phyloP scores from a whole-genome alignment of 2,797 vertebrate species.

The Scarus forsteni region DNA sequence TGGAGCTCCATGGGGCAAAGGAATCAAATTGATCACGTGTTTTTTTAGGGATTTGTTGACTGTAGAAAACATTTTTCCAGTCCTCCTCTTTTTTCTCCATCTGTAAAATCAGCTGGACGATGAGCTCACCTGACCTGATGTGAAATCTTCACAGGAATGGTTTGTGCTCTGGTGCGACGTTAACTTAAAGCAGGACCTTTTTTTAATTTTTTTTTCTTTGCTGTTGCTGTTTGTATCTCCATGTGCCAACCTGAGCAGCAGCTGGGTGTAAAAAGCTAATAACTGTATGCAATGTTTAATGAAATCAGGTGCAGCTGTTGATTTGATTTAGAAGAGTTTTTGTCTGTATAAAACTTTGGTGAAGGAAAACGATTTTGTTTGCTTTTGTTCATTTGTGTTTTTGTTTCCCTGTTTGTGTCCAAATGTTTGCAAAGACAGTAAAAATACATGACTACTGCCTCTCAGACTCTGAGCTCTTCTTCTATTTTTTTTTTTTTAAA shows the following conservation, averaged over 20 bases:
- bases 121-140: not conserved
- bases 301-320: conserved; percentile 21
- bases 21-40: too few relatives aligned
- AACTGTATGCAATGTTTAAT: conserved; percentile 14
- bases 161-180: not conserved
- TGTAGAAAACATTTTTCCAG: not conserved
- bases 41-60: not conserved
- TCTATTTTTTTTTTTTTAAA: conserved; percentile 15
- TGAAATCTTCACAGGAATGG: not conserved
- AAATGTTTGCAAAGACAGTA: conserved; percentile 53
- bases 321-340: conserved; percentile 23
- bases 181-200: not conserved
- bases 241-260: conserved; percentile 60
- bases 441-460: conserved; percentile 59
- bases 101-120: not conserved
- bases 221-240: conserved; percentile 34
- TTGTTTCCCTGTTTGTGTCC: conserved; percentile 45
- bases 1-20: too few relatives aligned
- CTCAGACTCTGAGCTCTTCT: not conserved
- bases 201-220: not conserved
- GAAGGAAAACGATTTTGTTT: conserved; percentile 15
- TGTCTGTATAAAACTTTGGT: conserved; percentile 14
- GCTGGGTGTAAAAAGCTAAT: conserved; percentile 25
- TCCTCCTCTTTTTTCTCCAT: too few relatives aligned
- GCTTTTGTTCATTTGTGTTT: conserved; percentile 19